Conservation (phyloP, 2,888 invertebrate genomes). For the Galerucella calmariensis region DNA sequence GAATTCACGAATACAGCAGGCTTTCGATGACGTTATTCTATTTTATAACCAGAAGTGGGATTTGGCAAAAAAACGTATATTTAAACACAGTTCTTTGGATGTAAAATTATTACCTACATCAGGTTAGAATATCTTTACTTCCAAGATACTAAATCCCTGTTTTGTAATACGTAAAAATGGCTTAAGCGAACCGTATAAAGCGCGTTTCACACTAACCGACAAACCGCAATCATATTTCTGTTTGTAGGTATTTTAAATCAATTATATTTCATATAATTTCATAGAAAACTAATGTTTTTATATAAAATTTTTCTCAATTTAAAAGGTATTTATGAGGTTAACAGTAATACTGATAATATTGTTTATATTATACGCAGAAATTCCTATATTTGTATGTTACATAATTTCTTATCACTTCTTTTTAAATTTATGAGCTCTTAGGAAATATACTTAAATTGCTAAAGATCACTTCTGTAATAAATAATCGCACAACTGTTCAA, state of each 20-base stretch:
- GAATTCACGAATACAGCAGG: neutral
- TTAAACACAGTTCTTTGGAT: too few relatives aligned
- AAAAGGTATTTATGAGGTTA: neutral
- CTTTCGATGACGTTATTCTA: neutral
- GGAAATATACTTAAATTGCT: constrained; percentile 1
- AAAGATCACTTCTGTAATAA: constrained; percentile 9
- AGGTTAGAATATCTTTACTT: too few relatives aligned
- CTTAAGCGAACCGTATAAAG: too few relatives aligned
- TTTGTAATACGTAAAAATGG: too few relatives aligned
- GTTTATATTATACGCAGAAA: neutral
- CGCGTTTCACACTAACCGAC: too few relatives aligned
- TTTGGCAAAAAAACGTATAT: neutral
- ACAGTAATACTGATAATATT: neutral
- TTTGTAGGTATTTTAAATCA: too few relatives aligned
- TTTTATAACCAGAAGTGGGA: neutral
- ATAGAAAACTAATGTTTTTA: neutral
- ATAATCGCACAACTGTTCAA: constrained; percentile 10
- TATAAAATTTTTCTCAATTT: neutral
- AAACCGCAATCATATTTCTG: too few relatives aligned
- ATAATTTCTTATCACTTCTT: neutral
- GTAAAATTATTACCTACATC: too few relatives aligned
- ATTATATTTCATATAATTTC: too few relatives aligned
- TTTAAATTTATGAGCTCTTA: neutral
- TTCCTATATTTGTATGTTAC: constrained; percentile 1
- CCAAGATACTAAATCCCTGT: too few relatives aligned